Base-by-base conservation (phyloP, 2,888 invertebrate genomes). In the Torymus tubicola region DNA sequence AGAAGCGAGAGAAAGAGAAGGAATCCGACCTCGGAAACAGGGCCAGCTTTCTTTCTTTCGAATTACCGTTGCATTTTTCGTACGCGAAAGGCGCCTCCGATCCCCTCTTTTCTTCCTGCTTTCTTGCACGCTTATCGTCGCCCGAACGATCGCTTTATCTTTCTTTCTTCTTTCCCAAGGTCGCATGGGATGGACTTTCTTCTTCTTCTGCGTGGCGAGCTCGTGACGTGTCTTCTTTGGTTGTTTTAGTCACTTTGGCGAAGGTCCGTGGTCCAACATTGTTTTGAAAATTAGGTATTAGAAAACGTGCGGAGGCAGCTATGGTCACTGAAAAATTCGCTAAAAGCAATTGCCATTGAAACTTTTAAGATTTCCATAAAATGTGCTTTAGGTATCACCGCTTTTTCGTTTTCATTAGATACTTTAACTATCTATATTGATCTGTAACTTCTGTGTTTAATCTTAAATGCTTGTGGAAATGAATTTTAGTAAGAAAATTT, bases 11-110 rank as follows among this genome's bases (percentile, higher is more conserved):
- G 12, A 61, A 21, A 69, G 80, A 69, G 78, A 74, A n/a, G 78
- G 85, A 84, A 80, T 81, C 84, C 81, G 77, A 24, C 57, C 55
- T 60, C 55, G 67, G 50, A 63, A 78, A 78, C 68, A 68, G 68
- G 73, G 77, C 65, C 73, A 73, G 12, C 68, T 57, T 68, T 64
- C 31, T 31, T 31, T 31, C 31, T 31, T 31, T 31, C n/a, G 68
- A 68, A 73, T 73, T 68, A 78, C 72, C 78, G 67, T 67, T 72
- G 78, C 65, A 70, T 67, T 78, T 78, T 72, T 72, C 60, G 71
- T 63, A 2, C n/a, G 18, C 52, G 53, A 50, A 24, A 18, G 14
- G 5, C 61, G 14, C 61, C 53, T 42, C 50, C 21, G 16, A 55
- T 18, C 21, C 58, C 52, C 16, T 50, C 13, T 63, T 42, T 50